Evolutionary conservation across 1,140 invertebrate genomes (phyloP).

Genomic region (Drosophila bocki): DNA sequence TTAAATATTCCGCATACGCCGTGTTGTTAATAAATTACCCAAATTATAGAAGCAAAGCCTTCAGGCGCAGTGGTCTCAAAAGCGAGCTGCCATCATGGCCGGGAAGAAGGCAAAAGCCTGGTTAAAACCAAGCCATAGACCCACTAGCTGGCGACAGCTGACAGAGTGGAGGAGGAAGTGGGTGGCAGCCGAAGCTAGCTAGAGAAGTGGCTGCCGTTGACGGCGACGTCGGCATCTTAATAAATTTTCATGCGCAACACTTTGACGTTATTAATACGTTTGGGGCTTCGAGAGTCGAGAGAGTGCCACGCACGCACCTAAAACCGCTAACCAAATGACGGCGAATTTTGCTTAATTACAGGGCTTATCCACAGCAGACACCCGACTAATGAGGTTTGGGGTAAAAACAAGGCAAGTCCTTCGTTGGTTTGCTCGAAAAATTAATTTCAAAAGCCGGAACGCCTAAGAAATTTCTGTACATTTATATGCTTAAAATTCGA

Average conservation of each 20-base stretch:
- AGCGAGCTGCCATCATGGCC: conserved; percentile 1
- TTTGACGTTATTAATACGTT: conserved; percentile 79
- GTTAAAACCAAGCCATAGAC: conserved; percentile 49
- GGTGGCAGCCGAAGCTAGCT: background rate
- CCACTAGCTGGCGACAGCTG: conserved; percentile 26
- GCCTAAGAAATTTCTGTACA: conserved; percentile 15
- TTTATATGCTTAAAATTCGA: conserved; percentile 54
- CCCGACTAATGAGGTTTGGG: conserved; percentile 32
- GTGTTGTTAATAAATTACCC: conserved; percentile 64
- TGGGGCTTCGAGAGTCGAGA: conserved; percentile 2
- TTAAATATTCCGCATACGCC: conserved; percentile 60
- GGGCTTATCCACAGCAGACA: conserved; percentile 43
- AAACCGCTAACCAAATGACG: conserved; percentile 61
- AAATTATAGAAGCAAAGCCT: conserved; percentile 61
- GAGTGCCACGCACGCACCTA: conserved; percentile 52
- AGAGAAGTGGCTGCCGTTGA: conserved; percentile 41
- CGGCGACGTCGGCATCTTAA: conserved; percentile 69
- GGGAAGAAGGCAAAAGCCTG: conserved; percentile 6
- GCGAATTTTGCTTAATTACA: conserved; percentile 52
- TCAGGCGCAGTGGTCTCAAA: conserved; percentile 27
- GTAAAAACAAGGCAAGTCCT: background rate
- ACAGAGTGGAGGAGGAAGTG: conserved; percentile 20
- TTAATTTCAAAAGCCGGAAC: conserved; percentile 50
- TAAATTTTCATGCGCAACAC: conserved; percentile 75
- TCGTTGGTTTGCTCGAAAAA: conserved; percentile 26